These are phyloP conservation scores for Cheilosia scutellata DNA, from an alignment of 2,888 invertebrate species.

Conservation along the genomic window DNA sequence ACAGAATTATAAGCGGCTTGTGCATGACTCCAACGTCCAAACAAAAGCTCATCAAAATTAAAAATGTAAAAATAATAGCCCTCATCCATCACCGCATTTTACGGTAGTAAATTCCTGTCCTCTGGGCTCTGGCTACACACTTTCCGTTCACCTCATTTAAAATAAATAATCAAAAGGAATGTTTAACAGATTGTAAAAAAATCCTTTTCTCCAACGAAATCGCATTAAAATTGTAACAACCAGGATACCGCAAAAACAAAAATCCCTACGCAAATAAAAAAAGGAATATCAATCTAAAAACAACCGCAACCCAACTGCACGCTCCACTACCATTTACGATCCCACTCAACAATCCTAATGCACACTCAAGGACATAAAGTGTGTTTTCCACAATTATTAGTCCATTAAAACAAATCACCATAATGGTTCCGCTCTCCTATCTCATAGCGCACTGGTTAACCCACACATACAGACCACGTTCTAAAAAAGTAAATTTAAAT, in stretches of 20 bases:
- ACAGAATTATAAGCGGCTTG: no score
- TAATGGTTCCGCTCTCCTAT: conserved; percentile 35
- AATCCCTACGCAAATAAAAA: not conserved
- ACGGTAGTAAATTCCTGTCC: not conserved
- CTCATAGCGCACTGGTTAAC: conserved; percentile 17
- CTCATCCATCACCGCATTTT: not conserved
- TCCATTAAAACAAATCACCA: conserved; percentile 67
- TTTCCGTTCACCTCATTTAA: not conserved
- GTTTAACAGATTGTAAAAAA: not conserved
- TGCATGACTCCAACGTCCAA: no score
- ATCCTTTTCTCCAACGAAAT: conserved; percentile 1
- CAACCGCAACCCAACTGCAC: conserved; percentile 33
- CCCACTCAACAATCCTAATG: conserved; percentile 43
- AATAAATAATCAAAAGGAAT: conserved; percentile 15
- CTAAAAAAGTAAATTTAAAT: conserved; percentile 35
- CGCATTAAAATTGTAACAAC: conserved; percentile 35
- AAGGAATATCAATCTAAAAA: not conserved
- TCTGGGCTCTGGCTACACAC: not conserved
- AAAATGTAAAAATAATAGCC: not conserved
- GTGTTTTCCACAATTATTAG: conserved; percentile 68
- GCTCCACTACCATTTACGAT: conserved; percentile 9
- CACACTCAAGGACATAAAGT: conserved; percentile 58
- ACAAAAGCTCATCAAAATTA: not conserved
- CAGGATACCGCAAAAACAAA: not conserved
- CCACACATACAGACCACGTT: conserved; percentile 9